Percentiles rank a stretch among this genome's conserved stretches.
These are phyloP conservation scores for Rhadina sibilatrix DNA, from an alignment of 2,113 vertebrate species.

Conservation along the genomic window DNA sequence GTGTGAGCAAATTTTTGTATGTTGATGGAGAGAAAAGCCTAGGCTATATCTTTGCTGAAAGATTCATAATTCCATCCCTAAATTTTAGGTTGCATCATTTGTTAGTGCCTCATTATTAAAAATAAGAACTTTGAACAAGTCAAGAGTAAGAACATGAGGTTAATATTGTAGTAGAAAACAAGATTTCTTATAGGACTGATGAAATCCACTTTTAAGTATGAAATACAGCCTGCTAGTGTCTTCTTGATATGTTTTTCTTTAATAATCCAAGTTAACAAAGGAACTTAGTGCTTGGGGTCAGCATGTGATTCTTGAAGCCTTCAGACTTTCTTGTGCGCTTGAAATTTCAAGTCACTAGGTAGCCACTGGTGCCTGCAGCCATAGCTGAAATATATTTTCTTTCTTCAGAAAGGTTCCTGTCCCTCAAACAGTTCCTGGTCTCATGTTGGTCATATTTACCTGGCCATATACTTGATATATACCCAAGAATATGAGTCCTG, in stretches of 20 bases:
- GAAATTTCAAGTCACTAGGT: neutral
- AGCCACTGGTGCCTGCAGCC: neutral
- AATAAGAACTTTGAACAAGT: neutral
- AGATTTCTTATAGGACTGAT: neutral
- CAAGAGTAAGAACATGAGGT: neutral
- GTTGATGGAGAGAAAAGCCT: neutral
- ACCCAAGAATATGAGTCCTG: neutral
- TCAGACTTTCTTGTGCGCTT: neutral
- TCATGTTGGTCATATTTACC: neutral
- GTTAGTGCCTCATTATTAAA: neutral
- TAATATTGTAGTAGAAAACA: neutral
- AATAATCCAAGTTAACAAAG: neutral
- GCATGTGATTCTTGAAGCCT: neutral
- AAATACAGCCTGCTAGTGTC: neutral
- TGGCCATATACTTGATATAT: neutral
- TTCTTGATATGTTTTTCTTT: neutral
- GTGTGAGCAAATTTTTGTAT: neutral
- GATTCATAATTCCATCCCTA: neutral
- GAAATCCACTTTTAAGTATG: neutral
- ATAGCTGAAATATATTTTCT: neutral
- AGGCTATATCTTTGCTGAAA: neutral
- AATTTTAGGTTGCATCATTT: neutral
- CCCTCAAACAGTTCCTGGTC: neutral
- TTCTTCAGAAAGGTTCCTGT: neutral
- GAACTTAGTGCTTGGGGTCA: neutral